Evolutionary conservation across 2,113 vertebrate species (phyloP).

Genomic region (Mormyrus iriodes): DNA sequence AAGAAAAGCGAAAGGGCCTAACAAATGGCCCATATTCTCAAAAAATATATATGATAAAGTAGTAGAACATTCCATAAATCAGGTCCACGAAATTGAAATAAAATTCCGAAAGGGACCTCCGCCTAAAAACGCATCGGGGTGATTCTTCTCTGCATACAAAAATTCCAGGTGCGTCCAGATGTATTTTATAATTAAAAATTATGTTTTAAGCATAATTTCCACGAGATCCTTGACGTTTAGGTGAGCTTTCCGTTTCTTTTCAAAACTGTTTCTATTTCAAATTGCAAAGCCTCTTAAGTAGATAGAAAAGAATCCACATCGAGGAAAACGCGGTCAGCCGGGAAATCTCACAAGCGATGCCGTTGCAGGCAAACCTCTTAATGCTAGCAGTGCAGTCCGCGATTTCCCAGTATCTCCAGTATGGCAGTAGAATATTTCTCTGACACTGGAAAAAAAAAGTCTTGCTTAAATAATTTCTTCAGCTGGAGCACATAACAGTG

Average conservation of each 20-base stretch:
- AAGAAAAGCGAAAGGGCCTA: slow-evolving; percentile 28
- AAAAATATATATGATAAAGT: slow-evolving; percentile 16
- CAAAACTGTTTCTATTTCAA: slow-evolving; percentile 12
- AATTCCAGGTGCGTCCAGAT: slow-evolving; percentile 17
- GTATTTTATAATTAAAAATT: slow-evolving; percentile 11
- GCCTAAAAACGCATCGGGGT: slow-evolving; percentile 4
- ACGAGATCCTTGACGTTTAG: not conserved
- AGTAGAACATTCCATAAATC: slow-evolving; percentile 34
- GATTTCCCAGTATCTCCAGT: slow-evolving; percentile 14
- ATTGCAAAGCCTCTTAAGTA: not conserved
- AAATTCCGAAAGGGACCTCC: slow-evolving; percentile 20
- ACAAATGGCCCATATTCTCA: slow-evolving; percentile 25
- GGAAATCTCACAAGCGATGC: not conserved
- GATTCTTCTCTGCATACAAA: slow-evolving; percentile 5
- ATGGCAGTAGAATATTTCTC: slow-evolving; percentile 6
- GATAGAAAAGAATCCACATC: slow-evolving; percentile 18
- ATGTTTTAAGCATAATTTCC: slow-evolving; percentile 15
- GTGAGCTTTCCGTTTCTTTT: slow-evolving; percentile 3
- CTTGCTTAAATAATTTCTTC: slow-evolving; percentile 22
- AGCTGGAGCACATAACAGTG: not conserved
- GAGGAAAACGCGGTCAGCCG: not conserved
- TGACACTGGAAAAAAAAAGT: slow-evolving; percentile 16
- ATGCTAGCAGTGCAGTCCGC: slow-evolving; percentile 12
- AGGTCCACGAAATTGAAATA: slow-evolving; percentile 41
- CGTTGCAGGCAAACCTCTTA: slow-evolving; percentile 2